phyloP scores from a whole-genome alignment of 1,140 invertebrate species.

The Nasonia vitripennis region DNA sequence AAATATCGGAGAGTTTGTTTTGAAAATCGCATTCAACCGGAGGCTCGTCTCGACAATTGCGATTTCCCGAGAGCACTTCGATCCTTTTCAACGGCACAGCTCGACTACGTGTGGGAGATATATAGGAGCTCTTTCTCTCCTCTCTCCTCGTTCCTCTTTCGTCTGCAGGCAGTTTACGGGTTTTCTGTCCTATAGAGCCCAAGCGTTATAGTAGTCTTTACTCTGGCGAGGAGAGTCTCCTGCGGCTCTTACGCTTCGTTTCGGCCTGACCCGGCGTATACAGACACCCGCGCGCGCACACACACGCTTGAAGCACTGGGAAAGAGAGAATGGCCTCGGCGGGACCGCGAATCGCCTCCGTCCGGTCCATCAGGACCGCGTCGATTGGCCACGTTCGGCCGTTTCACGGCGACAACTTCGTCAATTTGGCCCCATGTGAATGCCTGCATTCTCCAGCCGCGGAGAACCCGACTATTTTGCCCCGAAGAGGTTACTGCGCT shows the following conservation, averaged over 20 bases:
- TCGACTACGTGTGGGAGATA: neutral
- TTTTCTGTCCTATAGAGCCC: slow-evolving; percentile 26
- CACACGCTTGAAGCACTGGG: neutral
- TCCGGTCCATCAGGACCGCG: slow-evolving; percentile 43
- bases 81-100: slow-evolving; percentile 14
- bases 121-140: neutral
- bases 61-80: slow-evolving; percentile 25
- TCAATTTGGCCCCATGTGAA: slow-evolving; percentile 40
- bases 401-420: slow-evolving; percentile 40
- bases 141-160: neutral
- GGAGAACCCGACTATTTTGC: slow-evolving; percentile 26
- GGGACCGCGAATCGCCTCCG: slow-evolving; percentile 37
- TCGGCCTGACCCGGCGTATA: neutral
- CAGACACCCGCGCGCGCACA: neutral
- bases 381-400: slow-evolving; percentile 43
- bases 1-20: too few relatives aligned
- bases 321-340: slow-evolving; percentile 25
- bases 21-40: neutral
- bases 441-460: slow-evolving; percentile 9
- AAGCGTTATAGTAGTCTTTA: neutral
- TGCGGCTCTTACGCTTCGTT: neutral
- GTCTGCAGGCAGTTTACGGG: slow-evolving; percentile 3
- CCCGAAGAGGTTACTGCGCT: slow-evolving; percentile 28
- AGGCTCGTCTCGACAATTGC: neutral
- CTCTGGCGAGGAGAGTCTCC: neutral